These are phyloP conservation scores for Stenolophus ochropezus DNA, from an alignment of 2,888 invertebrate genomes.

Conservation along the genomic window DNA sequence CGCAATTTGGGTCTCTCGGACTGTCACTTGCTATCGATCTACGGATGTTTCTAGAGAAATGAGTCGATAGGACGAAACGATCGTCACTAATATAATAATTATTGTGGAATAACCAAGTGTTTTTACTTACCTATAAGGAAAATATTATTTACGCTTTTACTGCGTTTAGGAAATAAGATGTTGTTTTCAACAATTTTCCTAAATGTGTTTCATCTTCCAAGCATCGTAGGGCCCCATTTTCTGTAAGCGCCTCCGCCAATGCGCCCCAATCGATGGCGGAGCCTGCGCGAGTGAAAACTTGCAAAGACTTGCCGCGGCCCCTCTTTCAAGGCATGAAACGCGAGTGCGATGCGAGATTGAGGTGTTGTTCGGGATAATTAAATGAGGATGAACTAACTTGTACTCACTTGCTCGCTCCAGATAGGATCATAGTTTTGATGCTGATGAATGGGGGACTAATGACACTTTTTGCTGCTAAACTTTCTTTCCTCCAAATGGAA, in stretches of 20 bases:
- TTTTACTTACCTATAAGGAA: no score
- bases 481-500: background rate
- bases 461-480: background rate
- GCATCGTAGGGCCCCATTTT: background rate
- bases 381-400: constrained; percentile 5
- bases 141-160: no score
- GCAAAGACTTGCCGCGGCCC: background rate
- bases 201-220: no score
- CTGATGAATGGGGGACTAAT: background rate
- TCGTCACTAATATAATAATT: no score
- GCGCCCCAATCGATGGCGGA: background rate
- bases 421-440: background rate
- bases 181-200: no score
- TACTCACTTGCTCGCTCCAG: background rate
- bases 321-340: background rate
- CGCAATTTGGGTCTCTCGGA: no score
- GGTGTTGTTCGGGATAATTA: constrained; percentile 29
- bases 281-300: constrained; percentile 8
- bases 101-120: no score
- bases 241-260: background rate
- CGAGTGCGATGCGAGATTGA: background rate
- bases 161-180: no score
- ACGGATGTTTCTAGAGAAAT: no score
- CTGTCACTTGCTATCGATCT: no score
- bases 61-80: no score